Base-by-base conservation (phyloP, 1,140 invertebrate genomes). In the Heliconius hermathena region DNA sequence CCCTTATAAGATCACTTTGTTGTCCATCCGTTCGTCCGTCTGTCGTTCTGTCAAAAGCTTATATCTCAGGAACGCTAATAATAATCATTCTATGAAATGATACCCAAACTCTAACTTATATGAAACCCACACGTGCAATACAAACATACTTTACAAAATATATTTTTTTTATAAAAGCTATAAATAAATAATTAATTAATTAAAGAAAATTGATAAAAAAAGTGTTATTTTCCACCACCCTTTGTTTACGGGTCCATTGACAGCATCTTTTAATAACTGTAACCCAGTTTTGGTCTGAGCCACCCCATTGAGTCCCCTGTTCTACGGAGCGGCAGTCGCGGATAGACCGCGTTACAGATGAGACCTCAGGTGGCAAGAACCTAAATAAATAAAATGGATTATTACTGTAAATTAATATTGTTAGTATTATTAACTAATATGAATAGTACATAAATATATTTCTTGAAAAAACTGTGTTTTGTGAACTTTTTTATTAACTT, bases 261-360 rank as follows among this genome's bases (percentile, higher is more conserved):
- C 60, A 66, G 60, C 60, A 66, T 66, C 60, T 66, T 66, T 66
- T 66, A 66, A 66, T 66, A 66, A 66, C 60, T 66, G 60, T 66
- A 66, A 66, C 60, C 60, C 60, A 66, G 60, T 66, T 66, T 29
- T 29, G 26, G 60, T 29, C 26, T 66, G 26, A 66, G 60, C 60
- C 60, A 66, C 60, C 60, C 74, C 74, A 75, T 75, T 75, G 33
- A 75, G 60, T 26, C 57, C 57, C 60, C 60, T 75, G 52, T 75
- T 75, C 26, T 20, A 74, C 54, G 46, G 41, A 73, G 54, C 54
- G 22, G 33, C 77, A 79, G 77, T 79, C 77, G 77, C 54, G 54
- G 72, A 26, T 16, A n/a, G 77, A 41, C 26, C 73, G 77, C 73
- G 72, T 26, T 70, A 70, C 52, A 26, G 77, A 46, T n/a, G 77